A percentile compares a stretch with the other conserved stretches of the same genome.
Evolutionary conservation across 2,113 vertebrate species (phyloP).

Genomic region (Mus pahari): DNA sequence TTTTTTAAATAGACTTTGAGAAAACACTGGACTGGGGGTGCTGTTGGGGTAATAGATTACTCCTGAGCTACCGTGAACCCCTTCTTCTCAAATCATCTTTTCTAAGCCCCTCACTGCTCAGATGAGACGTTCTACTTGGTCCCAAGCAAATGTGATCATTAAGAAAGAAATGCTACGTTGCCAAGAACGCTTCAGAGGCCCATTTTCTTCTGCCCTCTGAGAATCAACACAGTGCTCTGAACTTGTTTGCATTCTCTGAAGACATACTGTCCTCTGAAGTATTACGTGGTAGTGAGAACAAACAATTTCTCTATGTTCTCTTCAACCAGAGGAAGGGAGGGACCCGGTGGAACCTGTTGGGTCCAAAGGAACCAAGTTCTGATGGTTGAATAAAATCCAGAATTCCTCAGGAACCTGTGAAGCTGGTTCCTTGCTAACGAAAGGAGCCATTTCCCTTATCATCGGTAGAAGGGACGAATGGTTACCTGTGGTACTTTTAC

Average conservation of each 20-base stretch:
- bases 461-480: not conserved
- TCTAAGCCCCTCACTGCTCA: not conserved
- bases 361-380: not conserved
- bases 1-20: too few relatives aligned
- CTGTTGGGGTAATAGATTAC: not conserved
- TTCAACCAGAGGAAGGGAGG: not conserved
- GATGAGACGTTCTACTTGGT: not conserved
- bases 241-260: slow-evolving; percentile 10
- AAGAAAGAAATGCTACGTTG: not conserved
- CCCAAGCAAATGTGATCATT: not conserved
- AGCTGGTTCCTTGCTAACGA: not conserved
- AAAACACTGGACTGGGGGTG: too few relatives aligned
- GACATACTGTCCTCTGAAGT: not conserved
- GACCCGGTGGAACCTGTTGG: not conserved
- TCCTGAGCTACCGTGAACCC: not conserved
- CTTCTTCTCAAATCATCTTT: not conserved
- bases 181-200: not conserved
- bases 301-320: not conserved
- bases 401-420: not conserved
- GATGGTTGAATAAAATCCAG: not conserved
- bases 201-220: not conserved
- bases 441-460: not conserved
- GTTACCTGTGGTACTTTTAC: not conserved
- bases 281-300: not conserved
- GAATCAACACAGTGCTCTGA: not conserved